Evolutionary conservation across 1,140 invertebrate genomes (phyloP), one percentile per base, ranked within the genome.

Genomic region (Zaprionus africanus): DNA sequence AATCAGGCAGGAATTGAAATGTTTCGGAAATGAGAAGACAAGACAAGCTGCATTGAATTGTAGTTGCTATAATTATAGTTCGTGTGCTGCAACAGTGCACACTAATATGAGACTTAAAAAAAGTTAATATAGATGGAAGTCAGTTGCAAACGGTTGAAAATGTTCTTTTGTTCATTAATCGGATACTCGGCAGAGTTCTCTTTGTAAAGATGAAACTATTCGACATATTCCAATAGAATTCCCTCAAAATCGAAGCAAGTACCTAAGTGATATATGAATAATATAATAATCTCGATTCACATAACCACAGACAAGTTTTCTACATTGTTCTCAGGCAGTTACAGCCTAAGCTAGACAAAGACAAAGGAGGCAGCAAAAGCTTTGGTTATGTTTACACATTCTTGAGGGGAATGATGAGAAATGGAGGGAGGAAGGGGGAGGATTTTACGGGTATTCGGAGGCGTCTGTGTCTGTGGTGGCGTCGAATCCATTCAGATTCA

Each of bases 1-100:
- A 75, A 75, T 75, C 72, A 57, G 58, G 36, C 62, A 26, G 34
- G n/a, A 51, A 65, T 17, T 49, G 46, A 38, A 19, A 24, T 34
- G 61, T n/a, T 17, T 12, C 46, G 43, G 24, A 49, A 61, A 61
- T 49, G 46, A 31, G 41, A 15, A 41, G 17, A 31, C 51, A 56
- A 41, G 38, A 19, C 34, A 56, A 65, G 31, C 36, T 31, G 22
- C 5, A 34, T 34, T 34, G 31, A 3, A 26, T n/a, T n/a, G n/a
- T 11, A 54, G 22, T 22, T 17, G 19, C 2, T 19, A 49, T 49
- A 49, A 24, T 51, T 51, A 22, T 13, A 51, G 46, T 12, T 12
- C 22, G 22, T 22, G 22, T 22, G 22, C 2, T 22, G 22, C 22
- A 22, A 22, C 22, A 22, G 22, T 22, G 22, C 22, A 11, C 9